A percentile compares a stretch with the other conserved stretches of the same genome.
Evolutionary conservation across 1,140 invertebrate genomes (phyloP).

Genomic region (Drosophila nigrodunni): DNA sequence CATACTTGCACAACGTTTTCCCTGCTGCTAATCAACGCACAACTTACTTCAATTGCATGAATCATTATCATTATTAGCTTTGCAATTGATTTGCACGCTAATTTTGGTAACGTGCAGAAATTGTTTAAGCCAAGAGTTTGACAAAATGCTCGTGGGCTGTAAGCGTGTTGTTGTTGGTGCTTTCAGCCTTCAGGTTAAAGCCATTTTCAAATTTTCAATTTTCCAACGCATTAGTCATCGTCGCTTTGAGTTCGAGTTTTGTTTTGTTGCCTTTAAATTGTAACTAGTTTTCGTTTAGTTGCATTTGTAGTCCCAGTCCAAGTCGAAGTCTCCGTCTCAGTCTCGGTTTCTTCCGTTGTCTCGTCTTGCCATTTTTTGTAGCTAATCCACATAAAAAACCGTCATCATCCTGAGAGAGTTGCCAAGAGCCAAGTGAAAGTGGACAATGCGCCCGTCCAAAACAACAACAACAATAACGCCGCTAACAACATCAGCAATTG

Average conservation of each 20-base stretch:
- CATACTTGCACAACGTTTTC: not conserved
- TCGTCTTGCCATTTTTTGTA: slow-evolving; percentile 35
- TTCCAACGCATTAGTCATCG: slow-evolving; percentile 79
- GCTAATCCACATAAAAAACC: slow-evolving; percentile 50
- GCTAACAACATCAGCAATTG: slow-evolving; percentile 33
- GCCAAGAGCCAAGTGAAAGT: slow-evolving; percentile 68
- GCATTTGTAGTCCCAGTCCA: not conserved
- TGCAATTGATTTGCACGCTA: slow-evolving; percentile 75
- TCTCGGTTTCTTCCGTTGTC: slow-evolving; percentile 26
- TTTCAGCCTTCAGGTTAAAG: slow-evolving; percentile 27
- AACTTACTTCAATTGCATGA: slow-evolving; percentile 45
- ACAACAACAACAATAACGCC: slow-evolving; percentile 11
- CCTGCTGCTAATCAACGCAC: not conserved
- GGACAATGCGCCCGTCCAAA: slow-evolving; percentile 48
- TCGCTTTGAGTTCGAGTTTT: slow-evolving; percentile 37
- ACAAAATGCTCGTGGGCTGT: slow-evolving; percentile 48
- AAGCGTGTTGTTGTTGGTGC: slow-evolving; percentile 10
- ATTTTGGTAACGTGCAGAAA: slow-evolving; percentile 73
- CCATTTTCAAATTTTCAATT: slow-evolving; percentile 80
- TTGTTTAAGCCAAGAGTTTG: slow-evolving; percentile 53
- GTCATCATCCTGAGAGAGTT: slow-evolving; percentile 67
- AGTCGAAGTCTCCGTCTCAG: slow-evolving; percentile 3
- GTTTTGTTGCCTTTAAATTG: slow-evolving; percentile 56
- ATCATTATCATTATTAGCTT: slow-evolving; percentile 34
- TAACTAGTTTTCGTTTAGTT: slow-evolving; percentile 70